phyloP scores from a whole-genome alignment of 2,797 vertebrate species.

The Otus scops region DNA sequence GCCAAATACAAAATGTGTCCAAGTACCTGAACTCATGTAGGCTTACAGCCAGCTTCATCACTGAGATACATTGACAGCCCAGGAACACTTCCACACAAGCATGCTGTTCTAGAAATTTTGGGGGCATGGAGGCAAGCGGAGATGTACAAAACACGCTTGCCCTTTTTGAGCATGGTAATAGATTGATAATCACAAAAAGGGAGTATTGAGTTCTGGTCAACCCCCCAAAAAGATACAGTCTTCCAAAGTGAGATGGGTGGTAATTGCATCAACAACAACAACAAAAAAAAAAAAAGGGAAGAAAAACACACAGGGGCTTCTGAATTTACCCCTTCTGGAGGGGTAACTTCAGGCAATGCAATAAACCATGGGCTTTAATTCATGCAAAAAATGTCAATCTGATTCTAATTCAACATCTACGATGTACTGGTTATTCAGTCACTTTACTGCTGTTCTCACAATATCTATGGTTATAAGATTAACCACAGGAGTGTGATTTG shows the following conservation, averaged over 20 bases:
- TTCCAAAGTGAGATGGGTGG: background rate
- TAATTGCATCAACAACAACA: background rate
- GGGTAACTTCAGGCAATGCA: background rate
- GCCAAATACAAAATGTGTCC: background rate
- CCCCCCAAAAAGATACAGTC: too few relatives aligned
- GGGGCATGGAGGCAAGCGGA: background rate
- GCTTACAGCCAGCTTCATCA: background rate
- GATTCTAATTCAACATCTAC: background rate
- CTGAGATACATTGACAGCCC: accelerated
- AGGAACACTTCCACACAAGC: background rate
- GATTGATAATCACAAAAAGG: background rate
- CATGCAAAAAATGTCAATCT: background rate
- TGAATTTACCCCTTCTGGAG: background rate
- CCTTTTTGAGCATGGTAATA: background rate
- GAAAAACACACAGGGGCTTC: background rate
- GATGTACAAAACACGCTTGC: background rate
- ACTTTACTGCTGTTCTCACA: background rate
- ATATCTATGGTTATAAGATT: background rate
- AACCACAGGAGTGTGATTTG: background rate
- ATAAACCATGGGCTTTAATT: background rate
- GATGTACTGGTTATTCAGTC: background rate
- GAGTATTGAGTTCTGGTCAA: background rate
- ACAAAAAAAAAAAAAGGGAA: background rate
- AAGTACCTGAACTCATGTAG: background rate
- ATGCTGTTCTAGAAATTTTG: background rate